Evolutionary conservation across 1,140 invertebrate genomes (phyloP).

Genomic region (Lordiphosa stackelbergi): DNA sequence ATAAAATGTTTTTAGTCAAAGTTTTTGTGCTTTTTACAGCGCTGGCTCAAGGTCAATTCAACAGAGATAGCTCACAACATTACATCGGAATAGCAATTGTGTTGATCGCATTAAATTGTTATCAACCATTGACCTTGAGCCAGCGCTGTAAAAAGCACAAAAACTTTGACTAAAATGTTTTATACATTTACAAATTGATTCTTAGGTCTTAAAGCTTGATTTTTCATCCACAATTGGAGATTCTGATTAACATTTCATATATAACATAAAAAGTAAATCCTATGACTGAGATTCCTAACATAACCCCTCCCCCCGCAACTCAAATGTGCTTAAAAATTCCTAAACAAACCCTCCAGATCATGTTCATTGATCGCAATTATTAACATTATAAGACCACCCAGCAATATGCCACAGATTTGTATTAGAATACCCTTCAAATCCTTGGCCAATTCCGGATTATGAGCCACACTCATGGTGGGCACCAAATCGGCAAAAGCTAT

Average conservation of each 20-base stretch:
- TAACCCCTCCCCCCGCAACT: not conserved
- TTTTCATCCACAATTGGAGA: slow-evolving; percentile 18
- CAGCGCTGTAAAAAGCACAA: no score
- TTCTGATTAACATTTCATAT: slow-evolving; percentile 32
- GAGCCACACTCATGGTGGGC: slow-evolving; percentile 79
- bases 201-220: not conserved
- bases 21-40: no score
- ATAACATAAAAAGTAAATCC: slow-evolving; percentile 9
- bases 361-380: slow-evolving; percentile 86
- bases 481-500: slow-evolving; percentile 89
- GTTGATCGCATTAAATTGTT: no score
- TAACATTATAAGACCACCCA: slow-evolving; percentile 86
- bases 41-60: no score
- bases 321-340: slow-evolving; percentile 35
- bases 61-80: no score
- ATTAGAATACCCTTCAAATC: slow-evolving; percentile 75
- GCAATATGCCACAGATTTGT: slow-evolving; percentile 83
- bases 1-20: not conserved
- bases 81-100: no score
- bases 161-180: not conserved
- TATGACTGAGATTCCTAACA: slow-evolving; percentile 11
- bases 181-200: not conserved
- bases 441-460: slow-evolving; percentile 74
- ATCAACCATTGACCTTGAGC: no score
- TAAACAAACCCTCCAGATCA: slow-evolving; percentile 80